These are phyloP conservation scores for Drosophila meridiana DNA, from an alignment of 2,888 invertebrate species.

Conservation along the genomic window DNA sequence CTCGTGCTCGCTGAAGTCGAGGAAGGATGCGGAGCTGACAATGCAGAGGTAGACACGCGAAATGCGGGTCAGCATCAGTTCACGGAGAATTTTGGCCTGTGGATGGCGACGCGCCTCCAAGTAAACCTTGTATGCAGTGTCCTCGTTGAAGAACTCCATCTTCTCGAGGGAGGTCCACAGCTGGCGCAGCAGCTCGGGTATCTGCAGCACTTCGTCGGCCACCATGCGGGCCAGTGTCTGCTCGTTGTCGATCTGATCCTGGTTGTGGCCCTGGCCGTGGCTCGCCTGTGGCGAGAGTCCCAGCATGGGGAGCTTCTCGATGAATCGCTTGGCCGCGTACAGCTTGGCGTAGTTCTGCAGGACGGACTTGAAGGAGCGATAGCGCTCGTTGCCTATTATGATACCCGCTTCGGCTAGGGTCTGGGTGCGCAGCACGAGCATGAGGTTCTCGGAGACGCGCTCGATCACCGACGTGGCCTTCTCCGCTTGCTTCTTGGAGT, in stretches of 20 bases:
- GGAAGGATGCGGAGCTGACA: slow-evolving; percentile 62
- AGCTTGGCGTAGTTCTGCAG: slow-evolving; percentile 64
- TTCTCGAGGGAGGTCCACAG: slow-evolving; percentile 59
- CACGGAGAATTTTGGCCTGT: slow-evolving; percentile 55
- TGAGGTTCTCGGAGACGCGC: slow-evolving; percentile 59
- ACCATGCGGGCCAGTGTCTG: slow-evolving; percentile 50
- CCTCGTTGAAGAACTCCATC: slow-evolving; percentile 70
- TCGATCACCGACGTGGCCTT: slow-evolving; percentile 45
- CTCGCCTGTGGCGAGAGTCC: slow-evolving; percentile 6
- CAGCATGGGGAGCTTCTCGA: slow-evolving; percentile 58
- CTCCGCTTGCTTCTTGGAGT: slow-evolving; percentile 21
- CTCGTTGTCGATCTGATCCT: slow-evolving; percentile 17
- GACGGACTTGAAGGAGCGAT: slow-evolving; percentile 56
- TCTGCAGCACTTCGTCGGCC: slow-evolving; percentile 59
- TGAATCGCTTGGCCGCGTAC: slow-evolving; percentile 61
- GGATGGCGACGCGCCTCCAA: slow-evolving; percentile 62
- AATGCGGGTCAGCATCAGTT: slow-evolving; percentile 67
- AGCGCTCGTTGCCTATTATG: slow-evolving; percentile 57
- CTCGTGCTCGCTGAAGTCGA: slow-evolving; percentile 60
- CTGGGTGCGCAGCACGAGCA: slow-evolving; percentile 47
- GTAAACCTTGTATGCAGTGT: slow-evolving; percentile 64
- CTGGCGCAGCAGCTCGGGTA: slow-evolving; percentile 59
- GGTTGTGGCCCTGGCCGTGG: background rate
- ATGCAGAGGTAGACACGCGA: slow-evolving; percentile 67
- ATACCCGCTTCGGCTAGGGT: slow-evolving; percentile 63